Evolutionary conservation across 2,113 vertebrate species (phyloP).

Genomic region (Indri indri): DNA sequence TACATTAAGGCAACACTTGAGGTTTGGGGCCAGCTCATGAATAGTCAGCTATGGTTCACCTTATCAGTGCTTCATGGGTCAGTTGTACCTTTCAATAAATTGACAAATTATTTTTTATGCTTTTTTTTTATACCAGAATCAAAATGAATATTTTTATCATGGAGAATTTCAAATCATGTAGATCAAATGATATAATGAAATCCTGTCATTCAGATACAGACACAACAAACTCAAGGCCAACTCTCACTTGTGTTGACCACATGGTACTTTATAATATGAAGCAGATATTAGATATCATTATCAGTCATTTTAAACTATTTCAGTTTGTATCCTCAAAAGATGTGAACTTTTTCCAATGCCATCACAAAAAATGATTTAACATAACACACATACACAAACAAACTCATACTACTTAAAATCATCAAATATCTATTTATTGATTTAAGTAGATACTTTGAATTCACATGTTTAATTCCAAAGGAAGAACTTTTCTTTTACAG

Average conservation of each 20-base stretch:
- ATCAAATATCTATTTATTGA: background rate
- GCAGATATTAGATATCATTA: background rate
- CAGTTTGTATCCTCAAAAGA: background rate
- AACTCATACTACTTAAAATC: background rate
- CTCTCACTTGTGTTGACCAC: too few species aligned
- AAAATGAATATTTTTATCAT: background rate
- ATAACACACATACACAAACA: background rate
- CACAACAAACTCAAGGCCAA: background rate
- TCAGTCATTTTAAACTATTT: background rate
- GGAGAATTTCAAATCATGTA: background rate
- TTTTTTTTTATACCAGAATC: background rate
- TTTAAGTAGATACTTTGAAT: too few species aligned
- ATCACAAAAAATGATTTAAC: background rate
- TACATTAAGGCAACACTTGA: background rate
- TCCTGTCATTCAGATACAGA: background rate
- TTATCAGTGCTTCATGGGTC: background rate
- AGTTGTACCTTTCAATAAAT: background rate
- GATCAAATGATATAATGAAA: background rate
- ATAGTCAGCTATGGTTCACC: background rate
- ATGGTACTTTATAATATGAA: background rate
- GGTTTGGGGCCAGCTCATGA: background rate
- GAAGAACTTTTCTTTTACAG: background rate
- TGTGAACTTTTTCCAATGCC: background rate
- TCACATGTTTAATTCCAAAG: background rate
- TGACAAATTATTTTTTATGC: background rate